These are phyloP conservation scores for Oreonectes daqikongensis DNA, from an alignment of 2,797 vertebrate species.

Conservation along the genomic window DNA sequence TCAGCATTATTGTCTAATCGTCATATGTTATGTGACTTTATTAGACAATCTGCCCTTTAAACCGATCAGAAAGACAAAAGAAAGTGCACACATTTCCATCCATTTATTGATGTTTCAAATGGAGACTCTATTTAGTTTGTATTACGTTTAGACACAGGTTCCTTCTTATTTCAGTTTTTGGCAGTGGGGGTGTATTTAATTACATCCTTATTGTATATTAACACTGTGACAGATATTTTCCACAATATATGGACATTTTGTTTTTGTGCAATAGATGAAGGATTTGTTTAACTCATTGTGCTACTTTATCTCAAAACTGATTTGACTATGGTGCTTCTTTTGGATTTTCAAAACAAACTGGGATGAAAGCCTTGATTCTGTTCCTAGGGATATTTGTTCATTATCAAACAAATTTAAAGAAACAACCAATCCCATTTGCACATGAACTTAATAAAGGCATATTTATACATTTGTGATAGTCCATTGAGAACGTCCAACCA, in stretches of 20 bases:
- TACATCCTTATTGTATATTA: slow-evolving; percentile 41
- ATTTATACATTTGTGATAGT: slow-evolving; percentile 82
- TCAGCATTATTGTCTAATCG: not conserved
- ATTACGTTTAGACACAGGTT: not conserved
- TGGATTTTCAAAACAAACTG: slow-evolving; percentile 47
- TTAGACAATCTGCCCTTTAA: not conserved
- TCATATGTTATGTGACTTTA: not conserved
- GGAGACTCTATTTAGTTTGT: too few relatives aligned
- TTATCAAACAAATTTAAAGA: slow-evolving; percentile 70
- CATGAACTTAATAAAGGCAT: slow-evolving; percentile 80
- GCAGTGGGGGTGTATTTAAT: slow-evolving; percentile 16
- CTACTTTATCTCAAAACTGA: slow-evolving; percentile 61
- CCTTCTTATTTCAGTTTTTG: slow-evolving; percentile 18
- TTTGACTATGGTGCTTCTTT: slow-evolving; percentile 63
- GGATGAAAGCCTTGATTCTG: slow-evolving; percentile 67
- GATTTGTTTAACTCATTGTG: slow-evolving; percentile 70
- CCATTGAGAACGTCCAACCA: slow-evolving; percentile 77
- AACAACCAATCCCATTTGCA: slow-evolving; percentile 80
- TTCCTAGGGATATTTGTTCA: slow-evolving; percentile 80
- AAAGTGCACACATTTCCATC: not conserved
- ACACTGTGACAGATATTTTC: slow-evolving; percentile 34
- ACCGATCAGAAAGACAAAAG: not conserved
- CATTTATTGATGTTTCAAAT: too few relatives aligned
- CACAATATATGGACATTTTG: slow-evolving; percentile 31
- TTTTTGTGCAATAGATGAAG: slow-evolving; percentile 69